Evolutionary conservation across 2,113 vertebrate species (phyloP), one percentile per base, ranked within the genome.

Genomic region (Electrona antarctica): DNA sequence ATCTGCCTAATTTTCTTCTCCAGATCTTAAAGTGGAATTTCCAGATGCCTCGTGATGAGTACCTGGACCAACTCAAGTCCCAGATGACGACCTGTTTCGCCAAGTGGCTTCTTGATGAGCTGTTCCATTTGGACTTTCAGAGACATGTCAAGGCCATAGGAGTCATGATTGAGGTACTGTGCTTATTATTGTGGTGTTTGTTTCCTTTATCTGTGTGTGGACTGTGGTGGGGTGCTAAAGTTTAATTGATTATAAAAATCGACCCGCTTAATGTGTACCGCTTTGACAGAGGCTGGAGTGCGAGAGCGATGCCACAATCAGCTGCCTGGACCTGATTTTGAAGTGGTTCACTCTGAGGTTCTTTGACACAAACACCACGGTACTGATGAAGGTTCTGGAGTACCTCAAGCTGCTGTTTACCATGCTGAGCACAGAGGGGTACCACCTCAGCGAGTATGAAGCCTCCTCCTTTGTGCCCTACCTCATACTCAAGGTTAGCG

Each of bases 1-100:
- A 51, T 51, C 49, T 12, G 10, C 8, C 1, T 60, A 21, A 49
- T 45, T 81, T 76, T 78, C 8, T 73, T 81, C 76, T 79, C 3
- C 74, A 99, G 98, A 95, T 98, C 57, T 88, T 99, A 21, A 99
- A 99, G 75, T 99, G 98, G 98, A 99, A 99, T 88, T 99, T 99
- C 84, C 95, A 93, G 56, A 95, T 95, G 41, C 97, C 98, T 7
- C 94, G 98, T 60, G 98, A 99, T 71, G 97, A 99, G 57, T 99
- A 98, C 28, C 94, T 97, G 73, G 98, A 99, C 69, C 98, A 99
- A 80, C 91, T 99, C 5, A 99, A 99, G 73, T 93, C 93, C 67
- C 98, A 99, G n/a, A 98, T 98, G 96, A 94, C 95, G 28, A 91
- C 89, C 59, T 98, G 98, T 85, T 91, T 98, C 54, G 95, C 97